Evolutionary conservation across 2,888 invertebrate genomes (phyloP), one percentile per base, ranked within the genome.

Genomic region (Helicoverpa assulta): DNA sequence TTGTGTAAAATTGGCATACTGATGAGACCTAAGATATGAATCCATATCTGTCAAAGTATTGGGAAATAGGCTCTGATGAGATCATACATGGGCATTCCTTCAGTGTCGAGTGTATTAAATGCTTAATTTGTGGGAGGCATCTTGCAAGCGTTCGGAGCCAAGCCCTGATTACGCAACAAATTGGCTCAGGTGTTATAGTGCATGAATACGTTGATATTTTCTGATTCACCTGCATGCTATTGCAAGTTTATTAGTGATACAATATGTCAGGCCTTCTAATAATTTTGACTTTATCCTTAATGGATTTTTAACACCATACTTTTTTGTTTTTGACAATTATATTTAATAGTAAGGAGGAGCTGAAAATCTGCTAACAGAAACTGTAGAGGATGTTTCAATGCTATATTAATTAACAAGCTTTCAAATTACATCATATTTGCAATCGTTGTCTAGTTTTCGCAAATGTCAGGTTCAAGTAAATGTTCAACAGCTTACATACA

Each of bases 111-210:
- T 73, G 80, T 83, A 90, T 91, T 88, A 92, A 89, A 86, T 82
- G 78, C 76, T 80, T 80, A 87, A 86, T 89, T 91, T 90, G 88
- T 92, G 83, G 85, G 85, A 86, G 89, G 86, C 83, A 86, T 86
- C 86, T 79, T 69, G 84, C 84, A 88, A 86, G 80, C 77, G 75
- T 81, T 85, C 83, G 73, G 69, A 85, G 86, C 88, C 91, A 84
- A 88, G 87, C 90, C 91, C 89, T 88, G 81, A 78, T 93, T 91
- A 85, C 80, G 89, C 82, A 94, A 94, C 75, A 73, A 81, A 87
- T 88, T 82, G 85, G 83, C 88, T 86, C 81, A 88, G 86, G 82
- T 84, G 83, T 80, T 85, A 71, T 78, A 80, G 72, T 85, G 68
- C 77, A 82, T 76, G 71, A 82, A 71, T 81, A 83, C 74, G 67